Conservation (phyloP, 2,113 vertebrate genomes). For the Antechinus stuartii region DNA sequence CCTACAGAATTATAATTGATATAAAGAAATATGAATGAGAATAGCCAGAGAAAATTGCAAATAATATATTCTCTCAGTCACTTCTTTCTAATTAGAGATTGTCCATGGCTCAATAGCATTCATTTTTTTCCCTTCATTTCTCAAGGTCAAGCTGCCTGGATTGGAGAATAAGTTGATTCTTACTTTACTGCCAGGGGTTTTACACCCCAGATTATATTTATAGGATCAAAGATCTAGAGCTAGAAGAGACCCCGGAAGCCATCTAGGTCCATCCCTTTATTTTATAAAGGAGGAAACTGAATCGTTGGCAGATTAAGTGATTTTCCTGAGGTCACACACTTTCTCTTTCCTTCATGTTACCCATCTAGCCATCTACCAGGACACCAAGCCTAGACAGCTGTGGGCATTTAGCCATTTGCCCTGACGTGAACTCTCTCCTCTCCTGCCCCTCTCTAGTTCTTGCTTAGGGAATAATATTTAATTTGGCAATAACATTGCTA, state of each 20-base stretch:
- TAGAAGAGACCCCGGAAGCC: neutral
- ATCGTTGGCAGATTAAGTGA: neutral
- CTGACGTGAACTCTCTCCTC: conserved; percentile 1
- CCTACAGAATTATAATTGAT: neutral
- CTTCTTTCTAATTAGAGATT: neutral
- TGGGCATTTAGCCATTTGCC: neutral
- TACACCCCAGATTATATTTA: neutral
- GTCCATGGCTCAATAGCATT: neutral
- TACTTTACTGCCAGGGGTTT: neutral
- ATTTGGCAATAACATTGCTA: neutral
- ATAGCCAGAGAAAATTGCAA: conserved; percentile 13
- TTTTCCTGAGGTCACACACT: neutral
- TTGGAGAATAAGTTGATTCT: neutral
- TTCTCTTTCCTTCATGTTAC: neutral
- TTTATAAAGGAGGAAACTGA: neutral
- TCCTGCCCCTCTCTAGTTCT: neutral
- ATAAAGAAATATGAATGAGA: neutral
- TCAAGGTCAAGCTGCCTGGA: neutral
- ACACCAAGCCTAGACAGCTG: neutral
- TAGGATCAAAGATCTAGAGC: neutral
- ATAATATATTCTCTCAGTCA: neutral
- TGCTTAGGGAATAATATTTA: neutral
- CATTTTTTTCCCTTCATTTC: conserved; percentile 11
- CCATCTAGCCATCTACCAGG: neutral
- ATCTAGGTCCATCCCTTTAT: neutral